These are phyloP conservation scores for Okamejei kenojei DNA, from an alignment of 2,797 vertebrate genomes.

Conservation along the genomic window DNA sequence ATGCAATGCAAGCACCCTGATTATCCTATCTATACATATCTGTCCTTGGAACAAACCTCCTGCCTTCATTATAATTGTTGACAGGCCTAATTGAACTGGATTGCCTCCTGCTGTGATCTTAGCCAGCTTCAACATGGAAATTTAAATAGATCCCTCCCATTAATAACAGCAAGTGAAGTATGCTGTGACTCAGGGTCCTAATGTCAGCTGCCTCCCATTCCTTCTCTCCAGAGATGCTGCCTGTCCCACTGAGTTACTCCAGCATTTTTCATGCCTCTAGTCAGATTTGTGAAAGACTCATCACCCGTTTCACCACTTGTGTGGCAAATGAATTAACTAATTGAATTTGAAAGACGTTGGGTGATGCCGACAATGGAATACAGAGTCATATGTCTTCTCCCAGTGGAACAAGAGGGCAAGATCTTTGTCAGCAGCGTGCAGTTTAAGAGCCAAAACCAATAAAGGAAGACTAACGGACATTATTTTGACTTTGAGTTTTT, in stretches of 20 bases:
- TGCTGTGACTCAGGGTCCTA: background rate
- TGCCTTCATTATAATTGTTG: background rate
- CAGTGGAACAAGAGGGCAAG: background rate
- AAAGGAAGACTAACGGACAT: background rate
- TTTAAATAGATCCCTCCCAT: background rate
- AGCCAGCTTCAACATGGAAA: background rate
- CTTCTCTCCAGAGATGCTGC: too few relatives aligned
- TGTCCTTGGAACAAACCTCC: conserved; percentile 4
- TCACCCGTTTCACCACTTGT: background rate
- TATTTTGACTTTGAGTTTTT: too few relatives aligned
- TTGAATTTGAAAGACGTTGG: background rate
- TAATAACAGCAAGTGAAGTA: background rate
- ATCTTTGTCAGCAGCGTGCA: background rate
- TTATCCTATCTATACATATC: conserved; percentile 3
- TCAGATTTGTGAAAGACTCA: background rate
- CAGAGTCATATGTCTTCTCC: background rate
- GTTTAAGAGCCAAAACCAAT: background rate
- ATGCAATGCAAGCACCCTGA: background rate
- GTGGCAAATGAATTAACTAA: background rate
- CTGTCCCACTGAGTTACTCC: too few relatives aligned
- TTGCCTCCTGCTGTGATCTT: background rate
- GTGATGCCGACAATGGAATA: background rate
- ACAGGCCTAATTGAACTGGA: background rate
- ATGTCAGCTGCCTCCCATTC: background rate
- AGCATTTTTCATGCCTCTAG: too few relatives aligned